Percentiles rank a stretch among this genome's conserved stretches.
These are phyloP conservation scores for Caenorhabditis zanzibari DNA, from an alignment of 2,888 invertebrate species.

Conservation along the genomic window DNA sequence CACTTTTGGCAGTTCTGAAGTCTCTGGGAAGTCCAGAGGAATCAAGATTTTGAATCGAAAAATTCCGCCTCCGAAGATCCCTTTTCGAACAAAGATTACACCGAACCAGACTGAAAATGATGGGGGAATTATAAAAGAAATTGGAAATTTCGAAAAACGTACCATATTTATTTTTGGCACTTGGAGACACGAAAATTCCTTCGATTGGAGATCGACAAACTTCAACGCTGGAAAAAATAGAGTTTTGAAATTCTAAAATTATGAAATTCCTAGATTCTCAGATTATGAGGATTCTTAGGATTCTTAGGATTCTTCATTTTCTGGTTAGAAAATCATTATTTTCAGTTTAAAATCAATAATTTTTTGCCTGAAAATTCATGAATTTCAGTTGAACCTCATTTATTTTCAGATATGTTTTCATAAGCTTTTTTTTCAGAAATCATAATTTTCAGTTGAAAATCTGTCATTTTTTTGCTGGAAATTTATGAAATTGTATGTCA, in stretches of 20 bases:
- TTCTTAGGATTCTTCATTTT: not conserved
- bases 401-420: too few species aligned
- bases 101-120: slow-evolving; percentile 91
- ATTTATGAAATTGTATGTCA: too few species aligned
- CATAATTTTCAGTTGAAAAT: too few species aligned
- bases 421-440: too few species aligned
- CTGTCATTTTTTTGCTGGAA: too few species aligned
- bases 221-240: slow-evolving; percentile 32
- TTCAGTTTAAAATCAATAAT: too few species aligned
- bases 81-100: slow-evolving; percentile 92
- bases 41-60: slow-evolving; percentile 93
- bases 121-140: not conserved
- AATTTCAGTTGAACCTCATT: too few species aligned
- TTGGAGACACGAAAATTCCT: slow-evolving; percentile 22
- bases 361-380: too few species aligned
- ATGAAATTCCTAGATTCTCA: too few species aligned
- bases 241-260: too few species aligned
- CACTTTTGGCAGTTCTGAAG: slow-evolving; percentile 86
- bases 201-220: slow-evolving; percentile 14
- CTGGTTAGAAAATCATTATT: too few species aligned
- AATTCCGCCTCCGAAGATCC: slow-evolving; percentile 92
- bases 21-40: slow-evolving; percentile 85
- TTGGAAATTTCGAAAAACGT: not conserved
- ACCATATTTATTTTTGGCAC: slow-evolving; percentile 24
- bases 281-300: not conserved